Evolutionary conservation across 92 coral and sea anemone species (phyloP).

Genomic region (Porites evermanni): DNA sequence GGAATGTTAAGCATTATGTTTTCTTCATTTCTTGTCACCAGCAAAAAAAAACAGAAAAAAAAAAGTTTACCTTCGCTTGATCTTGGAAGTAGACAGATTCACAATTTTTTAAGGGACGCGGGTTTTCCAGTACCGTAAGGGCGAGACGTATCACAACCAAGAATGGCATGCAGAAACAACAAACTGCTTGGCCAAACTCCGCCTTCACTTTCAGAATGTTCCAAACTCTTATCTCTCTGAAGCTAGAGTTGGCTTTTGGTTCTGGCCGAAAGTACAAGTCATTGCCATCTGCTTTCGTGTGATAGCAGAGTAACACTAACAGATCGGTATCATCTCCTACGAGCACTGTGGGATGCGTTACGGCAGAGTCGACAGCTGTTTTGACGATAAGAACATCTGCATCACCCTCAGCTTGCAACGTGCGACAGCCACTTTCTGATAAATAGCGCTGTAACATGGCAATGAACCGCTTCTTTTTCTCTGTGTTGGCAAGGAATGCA

Average conservation of each 20-base stretch:
- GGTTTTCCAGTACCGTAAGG: too few species aligned
- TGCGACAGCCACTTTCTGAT: not conserved
- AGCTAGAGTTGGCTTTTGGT: conserved; percentile 47
- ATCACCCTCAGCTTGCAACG: conserved; percentile 15
- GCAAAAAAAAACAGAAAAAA: too few species aligned
- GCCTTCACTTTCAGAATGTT: not conserved
- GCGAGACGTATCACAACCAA: too few species aligned
- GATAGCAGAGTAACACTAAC: conserved; percentile 40
- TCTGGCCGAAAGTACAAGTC: conserved; percentile 48
- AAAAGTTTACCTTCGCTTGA: too few species aligned
- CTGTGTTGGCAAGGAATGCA: too few species aligned
- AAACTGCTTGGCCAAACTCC: too few species aligned
- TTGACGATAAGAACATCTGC: conserved; percentile 46
- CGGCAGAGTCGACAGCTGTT: conserved; percentile 21
- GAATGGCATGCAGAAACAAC: too few species aligned
- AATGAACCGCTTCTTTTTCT: too few species aligned
- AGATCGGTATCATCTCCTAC: conserved; percentile 61
- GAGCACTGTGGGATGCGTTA: not conserved
- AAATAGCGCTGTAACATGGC: too few species aligned
- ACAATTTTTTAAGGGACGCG: not conserved
- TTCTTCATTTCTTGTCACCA: too few species aligned
- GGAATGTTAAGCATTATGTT: too few species aligned
- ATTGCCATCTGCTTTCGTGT: conserved; percentile 6
- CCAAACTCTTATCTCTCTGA: not conserved
- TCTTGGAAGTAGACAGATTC: too few species aligned